Base-by-base conservation (phyloP, 2,888 invertebrate genomes). In the Phorcus lineatus region DNA sequence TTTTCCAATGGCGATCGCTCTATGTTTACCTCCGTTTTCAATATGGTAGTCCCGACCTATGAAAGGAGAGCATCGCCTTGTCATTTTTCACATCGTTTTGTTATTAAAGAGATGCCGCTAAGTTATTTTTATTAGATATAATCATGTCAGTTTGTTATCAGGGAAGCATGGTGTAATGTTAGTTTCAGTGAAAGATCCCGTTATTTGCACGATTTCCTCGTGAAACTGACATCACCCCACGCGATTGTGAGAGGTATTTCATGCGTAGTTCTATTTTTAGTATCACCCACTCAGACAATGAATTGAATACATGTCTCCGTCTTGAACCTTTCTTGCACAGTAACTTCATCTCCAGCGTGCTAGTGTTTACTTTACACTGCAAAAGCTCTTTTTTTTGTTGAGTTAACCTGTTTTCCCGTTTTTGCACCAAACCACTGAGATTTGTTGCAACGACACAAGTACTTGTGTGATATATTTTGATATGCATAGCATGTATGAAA, bases 171-270 rank as follows among this genome's bases (percentile, higher is more conserved):
- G 16, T 13, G 28, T 62, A 28, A 62, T n/a, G 62, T 62, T 28
- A 24, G 62, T 62, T 62, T 62, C 62, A 28, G 62, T 24, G 24
- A 22, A 62, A 24, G 24, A 28, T 62, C 13, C 62, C 62, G 62
- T 62, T 62, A 62, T 62, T n/a, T 62, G 24, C 28, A 24, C 24
- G 28, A 28, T 28, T 62, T 62, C 17, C 28, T 16, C 24, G 62
- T 62, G 62, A 62, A 62, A 24, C 28, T 24, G 24, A 62, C 62
- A 62, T 28, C 62, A 28, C 62, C 62, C 62, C 62, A 62, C 62
- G 62, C 62, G 62, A 62, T 24, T 28, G 62, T 16, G 62, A 62
- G 62, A 62, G 62, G 62, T 62, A 62, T 62, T 62, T 62, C 62
- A 62, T 62, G 62, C 24, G 62, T 24, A 24, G 62, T 62, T 24